phyloP scores from a whole-genome alignment of 2,113 vertebrate species.

The Physeter macrocephalus region DNA sequence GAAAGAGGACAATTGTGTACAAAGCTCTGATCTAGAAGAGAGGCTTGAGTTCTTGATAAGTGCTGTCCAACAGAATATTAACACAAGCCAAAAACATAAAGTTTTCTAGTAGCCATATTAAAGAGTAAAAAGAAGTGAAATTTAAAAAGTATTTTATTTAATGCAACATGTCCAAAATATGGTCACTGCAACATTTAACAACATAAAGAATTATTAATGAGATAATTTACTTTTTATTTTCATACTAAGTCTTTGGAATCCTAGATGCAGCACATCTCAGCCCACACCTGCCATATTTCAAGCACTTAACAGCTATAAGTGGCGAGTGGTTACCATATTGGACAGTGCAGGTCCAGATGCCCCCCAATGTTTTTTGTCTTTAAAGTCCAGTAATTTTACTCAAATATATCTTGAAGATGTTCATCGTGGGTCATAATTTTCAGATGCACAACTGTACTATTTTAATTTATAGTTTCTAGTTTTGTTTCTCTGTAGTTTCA shows the following conservation, averaged over 20 bases:
- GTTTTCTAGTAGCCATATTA: background rate
- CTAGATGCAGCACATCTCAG: too few relatives aligned
- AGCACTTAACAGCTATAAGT: background rate
- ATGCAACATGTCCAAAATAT: background rate
- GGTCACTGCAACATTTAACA: background rate
- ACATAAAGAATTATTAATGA: background rate
- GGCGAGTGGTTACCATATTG: rapidly evolving
- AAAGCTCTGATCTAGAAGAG: background rate
- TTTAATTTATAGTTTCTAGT: background rate
- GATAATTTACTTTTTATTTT: background rate
- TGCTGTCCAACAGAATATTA: background rate
- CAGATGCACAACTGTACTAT: background rate
- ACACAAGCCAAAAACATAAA: background rate
- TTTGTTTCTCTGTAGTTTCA: background rate
- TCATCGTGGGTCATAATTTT: background rate
- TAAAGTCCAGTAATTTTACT: background rate
- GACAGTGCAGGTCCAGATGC: background rate
- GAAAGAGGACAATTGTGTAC: background rate
- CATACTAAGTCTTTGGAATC: background rate
- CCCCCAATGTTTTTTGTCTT: background rate
- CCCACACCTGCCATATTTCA: too few relatives aligned
- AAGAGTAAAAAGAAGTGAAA: background rate
- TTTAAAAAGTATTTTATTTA: background rate
- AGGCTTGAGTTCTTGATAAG: background rate
- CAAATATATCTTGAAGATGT: background rate